These are phyloP conservation scores for Microctenopoma stevenorrisi DNA, from an alignment of 2,797 vertebrate species.

Conservation along the genomic window DNA sequence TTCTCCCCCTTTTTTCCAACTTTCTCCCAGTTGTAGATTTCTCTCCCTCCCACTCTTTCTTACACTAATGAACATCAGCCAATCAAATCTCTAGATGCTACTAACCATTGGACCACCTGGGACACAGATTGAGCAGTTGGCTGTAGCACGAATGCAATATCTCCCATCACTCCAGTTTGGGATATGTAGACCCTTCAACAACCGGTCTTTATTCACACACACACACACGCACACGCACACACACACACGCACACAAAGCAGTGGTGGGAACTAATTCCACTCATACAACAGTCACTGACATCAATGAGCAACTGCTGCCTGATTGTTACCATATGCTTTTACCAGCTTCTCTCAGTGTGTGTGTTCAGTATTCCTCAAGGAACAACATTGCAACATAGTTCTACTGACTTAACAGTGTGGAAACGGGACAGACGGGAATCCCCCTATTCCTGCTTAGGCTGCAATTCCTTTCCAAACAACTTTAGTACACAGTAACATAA, in stretches of 20 bases:
- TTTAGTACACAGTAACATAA: slow-evolving; percentile 28
- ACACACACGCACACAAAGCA: slow-evolving; percentile 12
- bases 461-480: slow-evolving; percentile 64
- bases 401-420: slow-evolving; percentile 53
- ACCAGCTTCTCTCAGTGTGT: slow-evolving; percentile 38
- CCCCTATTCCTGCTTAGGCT: slow-evolving; percentile 57
- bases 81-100: slow-evolving; percentile 36
- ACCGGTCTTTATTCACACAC: slow-evolving; percentile 19
- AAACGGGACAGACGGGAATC: slow-evolving; percentile 66
- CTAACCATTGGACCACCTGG: slow-evolving; percentile 50
- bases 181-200: slow-evolving; percentile 64
- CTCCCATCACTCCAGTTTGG: slow-evolving; percentile 53
- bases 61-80: slow-evolving; percentile 34
- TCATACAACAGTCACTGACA: slow-evolving; percentile 80
- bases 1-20: slow-evolving; percentile 6
- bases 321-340: slow-evolving; percentile 80
- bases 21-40: slow-evolving; percentile 31
- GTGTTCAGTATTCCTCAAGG: slow-evolving; percentile 61
- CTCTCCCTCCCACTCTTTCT: slow-evolving; percentile 10
- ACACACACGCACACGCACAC: slow-evolving; percentile 8
- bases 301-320: slow-evolving; percentile 78
- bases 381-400: slow-evolving; percentile 71
- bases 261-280: slow-evolving; percentile 72
- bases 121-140: slow-evolving; percentile 54
- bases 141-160: slow-evolving; percentile 26